Conservation (phyloP, 2,113 vertebrate genomes). For the Eudyptes chrysolophus region DNA sequence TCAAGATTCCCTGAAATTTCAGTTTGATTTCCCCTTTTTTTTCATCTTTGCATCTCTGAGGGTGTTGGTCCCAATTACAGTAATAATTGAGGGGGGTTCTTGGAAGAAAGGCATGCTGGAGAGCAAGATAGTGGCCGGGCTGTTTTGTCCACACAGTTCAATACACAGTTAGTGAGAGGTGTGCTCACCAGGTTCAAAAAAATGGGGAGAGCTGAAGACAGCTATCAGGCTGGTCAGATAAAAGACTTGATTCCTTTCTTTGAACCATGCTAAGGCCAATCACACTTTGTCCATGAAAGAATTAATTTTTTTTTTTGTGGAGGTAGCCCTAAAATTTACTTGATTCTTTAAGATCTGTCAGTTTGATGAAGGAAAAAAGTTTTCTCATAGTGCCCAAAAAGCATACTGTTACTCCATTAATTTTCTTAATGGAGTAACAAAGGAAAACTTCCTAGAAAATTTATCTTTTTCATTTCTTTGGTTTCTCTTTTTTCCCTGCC, state of each 20-base stretch:
- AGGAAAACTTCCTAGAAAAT: not conserved
- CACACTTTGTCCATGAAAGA: not conserved
- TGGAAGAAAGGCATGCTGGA: not conserved
- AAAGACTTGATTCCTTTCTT: not conserved
- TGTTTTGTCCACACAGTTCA: not conserved
- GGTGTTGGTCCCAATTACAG: not conserved
- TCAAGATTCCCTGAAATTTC: not conserved
- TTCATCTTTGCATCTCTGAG: not conserved
- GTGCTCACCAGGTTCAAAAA: not conserved
- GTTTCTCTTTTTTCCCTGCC: not conserved
- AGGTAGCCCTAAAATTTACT: not conserved
- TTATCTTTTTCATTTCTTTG: not conserved
- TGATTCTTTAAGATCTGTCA: not conserved
- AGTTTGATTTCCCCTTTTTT: not conserved
- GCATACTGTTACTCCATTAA: not conserved
- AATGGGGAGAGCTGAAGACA: not conserved
- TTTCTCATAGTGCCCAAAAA: not conserved
- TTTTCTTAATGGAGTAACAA: not conserved
- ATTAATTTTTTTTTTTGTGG: not conserved
- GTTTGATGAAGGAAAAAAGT: not conserved
- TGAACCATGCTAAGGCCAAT: not conserved
- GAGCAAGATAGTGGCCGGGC: rapidly evolving
- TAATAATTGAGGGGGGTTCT: not conserved
- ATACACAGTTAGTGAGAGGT: not conserved
- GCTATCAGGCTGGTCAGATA: not conserved